Conservation (phyloP, 2,888 invertebrate genomes). For the Autographa pulchrina region DNA sequence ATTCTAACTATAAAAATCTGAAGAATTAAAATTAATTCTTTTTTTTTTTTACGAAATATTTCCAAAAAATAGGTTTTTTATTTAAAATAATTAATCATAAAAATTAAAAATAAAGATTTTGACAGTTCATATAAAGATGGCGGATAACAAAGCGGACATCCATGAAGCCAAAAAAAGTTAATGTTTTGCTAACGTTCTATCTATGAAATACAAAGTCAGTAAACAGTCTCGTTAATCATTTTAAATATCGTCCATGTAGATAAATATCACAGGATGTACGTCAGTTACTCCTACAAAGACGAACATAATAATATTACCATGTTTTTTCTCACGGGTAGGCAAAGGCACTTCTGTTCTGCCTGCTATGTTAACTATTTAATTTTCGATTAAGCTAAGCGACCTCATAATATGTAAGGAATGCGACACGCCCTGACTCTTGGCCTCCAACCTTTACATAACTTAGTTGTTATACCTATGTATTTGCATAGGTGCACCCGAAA, state of each 20-base stretch:
- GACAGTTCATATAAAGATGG: background rate
- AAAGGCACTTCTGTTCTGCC: conserved; percentile 15
- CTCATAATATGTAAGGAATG: conserved; percentile 47
- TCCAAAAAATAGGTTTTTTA: too few relatives aligned
- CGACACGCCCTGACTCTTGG: conserved; percentile 44
- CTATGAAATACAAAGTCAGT: background rate
- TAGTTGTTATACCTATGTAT: conserved; percentile 58
- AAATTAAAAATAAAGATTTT: background rate
- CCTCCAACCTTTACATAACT: conserved; percentile 66
- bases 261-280: background rate
- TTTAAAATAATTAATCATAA: too few relatives aligned
- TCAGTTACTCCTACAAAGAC: background rate
- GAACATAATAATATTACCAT: background rate
- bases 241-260: background rate
- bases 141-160: background rate
- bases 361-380: conserved; percentile 16
- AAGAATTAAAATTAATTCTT: too few relatives aligned
- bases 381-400: conserved; percentile 18
- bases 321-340: background rate
- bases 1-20: too few relatives aligned
- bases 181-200: too few relatives aligned
- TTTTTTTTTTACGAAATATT: too few relatives aligned
- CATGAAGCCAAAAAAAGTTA: background rate
- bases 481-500: conserved; percentile 75
- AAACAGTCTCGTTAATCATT: background rate